Percentiles rank a stretch among this genome's conserved stretches.
These are phyloP conservation scores for Rhadinocentrus ornatus DNA, from an alignment of 2,797 vertebrate genomes.

Conservation along the genomic window DNA sequence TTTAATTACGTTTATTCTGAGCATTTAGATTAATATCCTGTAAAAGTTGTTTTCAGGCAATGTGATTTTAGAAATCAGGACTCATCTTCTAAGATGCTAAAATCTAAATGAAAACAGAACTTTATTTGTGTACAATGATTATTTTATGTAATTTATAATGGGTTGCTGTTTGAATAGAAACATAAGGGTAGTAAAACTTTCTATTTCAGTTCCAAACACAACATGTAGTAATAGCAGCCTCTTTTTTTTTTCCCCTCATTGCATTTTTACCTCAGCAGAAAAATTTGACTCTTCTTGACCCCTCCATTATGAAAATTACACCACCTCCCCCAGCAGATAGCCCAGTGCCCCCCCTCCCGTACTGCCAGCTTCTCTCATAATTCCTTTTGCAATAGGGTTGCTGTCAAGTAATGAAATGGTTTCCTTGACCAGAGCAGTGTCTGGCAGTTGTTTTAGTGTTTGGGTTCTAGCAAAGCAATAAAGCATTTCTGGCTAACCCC, in stretches of 20 bases:
- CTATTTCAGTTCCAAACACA: conserved; percentile 18
- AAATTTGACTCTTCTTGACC: conserved; percentile 1
- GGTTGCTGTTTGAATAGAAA: background rate
- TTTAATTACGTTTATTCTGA: too few species aligned
- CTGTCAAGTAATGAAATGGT: conserved; percentile 69
- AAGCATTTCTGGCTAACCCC: conserved; percentile 52
- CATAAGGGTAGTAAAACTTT: background rate
- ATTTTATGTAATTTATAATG: too few species aligned
- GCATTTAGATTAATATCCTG: too few species aligned
- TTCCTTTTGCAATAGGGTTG: conserved; percentile 58
- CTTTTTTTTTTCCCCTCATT: conserved; percentile 1
- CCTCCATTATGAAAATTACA: conserved; percentile 63
- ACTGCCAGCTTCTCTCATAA: conserved; percentile 47
- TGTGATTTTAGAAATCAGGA: too few species aligned
- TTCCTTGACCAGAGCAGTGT: conserved; percentile 67
- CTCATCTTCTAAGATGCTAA: too few species aligned
- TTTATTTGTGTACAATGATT: too few species aligned
- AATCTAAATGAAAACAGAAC: background rate
- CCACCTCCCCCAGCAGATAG: background rate
- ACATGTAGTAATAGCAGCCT: conserved; percentile 15
- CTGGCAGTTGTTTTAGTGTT: conserved; percentile 69
- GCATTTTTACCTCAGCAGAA: conserved; percentile 10
- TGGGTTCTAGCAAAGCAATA: conserved; percentile 64
- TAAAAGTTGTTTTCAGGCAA: too few species aligned
- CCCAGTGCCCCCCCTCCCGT: background rate